Conservation (phyloP, 2,113 vertebrate genomes). For the Ictalurus furcatus region DNA sequence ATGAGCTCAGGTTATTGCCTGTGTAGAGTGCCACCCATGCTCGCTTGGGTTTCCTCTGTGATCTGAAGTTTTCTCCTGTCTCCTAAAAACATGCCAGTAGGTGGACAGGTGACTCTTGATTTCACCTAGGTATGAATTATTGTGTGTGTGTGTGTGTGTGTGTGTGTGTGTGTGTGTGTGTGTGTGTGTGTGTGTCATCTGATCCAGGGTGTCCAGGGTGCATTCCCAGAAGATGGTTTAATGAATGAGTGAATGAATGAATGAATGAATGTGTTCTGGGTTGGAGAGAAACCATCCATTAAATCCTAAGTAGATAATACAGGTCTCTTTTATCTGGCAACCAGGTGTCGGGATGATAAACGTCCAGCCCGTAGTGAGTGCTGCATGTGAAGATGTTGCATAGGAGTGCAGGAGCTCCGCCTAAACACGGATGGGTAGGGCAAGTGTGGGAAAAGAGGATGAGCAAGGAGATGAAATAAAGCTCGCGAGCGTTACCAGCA, state of each 20-base stretch:
- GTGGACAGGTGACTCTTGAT: not conserved
- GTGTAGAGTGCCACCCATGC: not conserved
- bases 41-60: not conserved
- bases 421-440: constrained; percentile 21
- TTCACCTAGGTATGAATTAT: not conserved
- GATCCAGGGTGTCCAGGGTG: not conserved
- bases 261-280: not conserved
- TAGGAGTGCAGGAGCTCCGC: constrained; percentile 27
- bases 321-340: constrained; percentile 1
- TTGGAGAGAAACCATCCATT: too few species aligned
- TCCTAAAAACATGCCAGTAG: not conserved
- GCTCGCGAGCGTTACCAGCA: constrained; percentile 16
- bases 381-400: constrained; percentile 4
- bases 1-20: not conserved
- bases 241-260: not conserved
- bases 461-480: constrained; percentile 25
- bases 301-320: too few species aligned
- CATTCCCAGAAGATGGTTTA: not conserved
- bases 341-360: not conserved
- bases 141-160: not conserved
- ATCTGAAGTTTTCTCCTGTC: not conserved
- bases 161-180: not conserved
- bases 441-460: constrained; percentile 10
- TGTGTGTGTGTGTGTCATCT: not conserved
- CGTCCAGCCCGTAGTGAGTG: not conserved